A percentile compares a stretch with the other conserved stretches of the same genome.
These are phyloP conservation scores for Protobothrops mucrosquamatus DNA, from an alignment of 2,113 vertebrate genomes.

Conservation along the genomic window DNA sequence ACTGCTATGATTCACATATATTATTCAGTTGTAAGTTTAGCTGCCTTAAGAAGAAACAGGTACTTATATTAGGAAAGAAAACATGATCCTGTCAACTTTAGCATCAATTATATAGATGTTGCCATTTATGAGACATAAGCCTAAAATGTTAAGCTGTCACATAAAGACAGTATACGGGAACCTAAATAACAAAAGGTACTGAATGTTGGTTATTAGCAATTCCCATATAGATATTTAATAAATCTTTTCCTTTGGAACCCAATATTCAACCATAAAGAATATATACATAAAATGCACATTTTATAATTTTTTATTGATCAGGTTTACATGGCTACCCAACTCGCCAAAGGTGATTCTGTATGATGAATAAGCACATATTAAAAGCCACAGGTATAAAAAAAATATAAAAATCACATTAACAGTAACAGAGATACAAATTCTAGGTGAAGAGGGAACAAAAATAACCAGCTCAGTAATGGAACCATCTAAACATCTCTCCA, in stretches of 20 bases:
- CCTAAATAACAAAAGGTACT: neutral
- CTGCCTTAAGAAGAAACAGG: neutral
- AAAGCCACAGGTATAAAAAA: neutral
- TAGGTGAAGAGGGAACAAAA: neutral
- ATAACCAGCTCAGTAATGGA: neutral
- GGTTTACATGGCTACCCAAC: too few species aligned
- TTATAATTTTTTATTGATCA: too few species aligned
- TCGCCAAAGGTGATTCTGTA: neutral
- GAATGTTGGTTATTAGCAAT: neutral
- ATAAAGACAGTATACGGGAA: neutral
- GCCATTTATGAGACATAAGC: neutral
- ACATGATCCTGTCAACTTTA: neutral
- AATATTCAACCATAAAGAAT: neutral
- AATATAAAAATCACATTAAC: neutral
- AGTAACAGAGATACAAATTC: neutral
- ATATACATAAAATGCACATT: neutral
- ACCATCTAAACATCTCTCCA: neutral
- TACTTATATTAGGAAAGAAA: neutral
- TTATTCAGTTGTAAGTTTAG: neutral
- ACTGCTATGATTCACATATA: neutral
- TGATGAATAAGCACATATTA: neutral
- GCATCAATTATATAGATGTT: neutral
- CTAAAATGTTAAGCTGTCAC: neutral
- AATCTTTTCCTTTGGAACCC: neutral
- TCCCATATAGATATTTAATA: neutral